Percentiles rank a stretch among this genome's conserved stretches.
Evolutionary conservation across 2,888 invertebrate species (phyloP).

Genomic region (Xanthia togata): DNA sequence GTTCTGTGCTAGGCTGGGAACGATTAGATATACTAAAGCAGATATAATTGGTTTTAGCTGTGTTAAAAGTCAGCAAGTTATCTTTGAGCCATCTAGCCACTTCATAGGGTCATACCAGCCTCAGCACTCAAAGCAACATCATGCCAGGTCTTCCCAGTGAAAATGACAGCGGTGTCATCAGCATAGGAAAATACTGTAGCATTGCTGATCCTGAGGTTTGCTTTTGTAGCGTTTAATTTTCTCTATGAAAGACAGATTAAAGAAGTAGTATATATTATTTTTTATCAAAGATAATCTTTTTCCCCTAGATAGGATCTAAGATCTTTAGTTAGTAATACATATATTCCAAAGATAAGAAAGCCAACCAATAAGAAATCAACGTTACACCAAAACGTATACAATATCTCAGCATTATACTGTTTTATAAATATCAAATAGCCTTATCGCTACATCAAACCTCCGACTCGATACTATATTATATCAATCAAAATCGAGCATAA

Average conservation of each 20-base stretch:
- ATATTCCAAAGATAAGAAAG: background rate
- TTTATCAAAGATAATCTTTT: background rate
- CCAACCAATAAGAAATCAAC: background rate
- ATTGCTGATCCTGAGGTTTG: too few species aligned
- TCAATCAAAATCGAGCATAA: slow-evolving; percentile 35
- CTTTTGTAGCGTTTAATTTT: background rate
- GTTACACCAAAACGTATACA: slow-evolving; percentile 5
- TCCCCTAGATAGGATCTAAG: background rate
- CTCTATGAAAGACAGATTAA: background rate
- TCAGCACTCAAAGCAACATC: too few species aligned
- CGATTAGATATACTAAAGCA: too few species aligned
- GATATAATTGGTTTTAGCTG: too few species aligned
- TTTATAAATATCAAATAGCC: slow-evolving; percentile 34
- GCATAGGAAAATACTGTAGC: too few species aligned
- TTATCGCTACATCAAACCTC: slow-evolving; percentile 3
- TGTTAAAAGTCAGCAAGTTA: too few species aligned
- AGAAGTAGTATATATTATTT: background rate
- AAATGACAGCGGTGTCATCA: too few species aligned
- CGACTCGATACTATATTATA: slow-evolving; percentile 43
- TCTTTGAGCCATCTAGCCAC: too few species aligned
- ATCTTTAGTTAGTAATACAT: background rate
- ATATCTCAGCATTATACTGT: background rate
- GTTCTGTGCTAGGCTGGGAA: too few species aligned
- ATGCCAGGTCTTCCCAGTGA: too few species aligned
- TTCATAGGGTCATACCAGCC: too few species aligned